Conservation (phyloP, 2,888 invertebrate species). For the Sinohyriopsis cumingii region DNA sequence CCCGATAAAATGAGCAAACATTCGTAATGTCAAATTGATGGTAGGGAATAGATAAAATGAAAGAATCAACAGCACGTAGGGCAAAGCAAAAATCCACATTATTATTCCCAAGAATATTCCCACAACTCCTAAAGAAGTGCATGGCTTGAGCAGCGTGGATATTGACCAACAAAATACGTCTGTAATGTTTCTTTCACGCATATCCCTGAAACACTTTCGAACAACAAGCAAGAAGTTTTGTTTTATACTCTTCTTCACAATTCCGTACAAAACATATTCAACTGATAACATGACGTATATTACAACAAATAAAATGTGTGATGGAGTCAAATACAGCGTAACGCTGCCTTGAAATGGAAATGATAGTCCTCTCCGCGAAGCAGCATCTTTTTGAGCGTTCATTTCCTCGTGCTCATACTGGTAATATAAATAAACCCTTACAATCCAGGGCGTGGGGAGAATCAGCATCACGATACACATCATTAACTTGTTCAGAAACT, state of each 20-base stretch:
- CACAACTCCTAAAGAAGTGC: slow-evolving; percentile 53
- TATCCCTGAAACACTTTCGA: slow-evolving; percentile 53
- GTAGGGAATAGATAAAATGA: slow-evolving; percentile 63
- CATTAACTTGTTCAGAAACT: slow-evolving; percentile 42
- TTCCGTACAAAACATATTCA: slow-evolving; percentile 49
- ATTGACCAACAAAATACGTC: slow-evolving; percentile 45
- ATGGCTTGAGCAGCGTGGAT: slow-evolving; percentile 57
- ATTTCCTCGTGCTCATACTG: slow-evolving; percentile 53
- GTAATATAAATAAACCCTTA: slow-evolving; percentile 55
- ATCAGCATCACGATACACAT: slow-evolving; percentile 41
- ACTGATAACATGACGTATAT: slow-evolving; percentile 58
- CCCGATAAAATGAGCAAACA: slow-evolving; percentile 50
- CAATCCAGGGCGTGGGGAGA: slow-evolving; percentile 51
- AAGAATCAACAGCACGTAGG: slow-evolving; percentile 47
- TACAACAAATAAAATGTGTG: slow-evolving; percentile 57
- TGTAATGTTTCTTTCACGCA: slow-evolving; percentile 41
- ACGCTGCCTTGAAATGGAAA: slow-evolving; percentile 54
- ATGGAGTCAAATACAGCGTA: slow-evolving; percentile 58
- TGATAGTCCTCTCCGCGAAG: slow-evolving; percentile 18
- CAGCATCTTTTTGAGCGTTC: slow-evolving; percentile 29
- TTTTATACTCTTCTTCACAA: slow-evolving; percentile 37
- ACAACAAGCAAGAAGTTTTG: slow-evolving; percentile 45
- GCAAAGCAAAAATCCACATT: slow-evolving; percentile 52
- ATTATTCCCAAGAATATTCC: slow-evolving; percentile 56
- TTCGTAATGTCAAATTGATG: slow-evolving; percentile 55